These are phyloP conservation scores for Paracanthobrama guichenoti DNA, from an alignment of 2,113 vertebrate species.

Conservation along the genomic window DNA sequence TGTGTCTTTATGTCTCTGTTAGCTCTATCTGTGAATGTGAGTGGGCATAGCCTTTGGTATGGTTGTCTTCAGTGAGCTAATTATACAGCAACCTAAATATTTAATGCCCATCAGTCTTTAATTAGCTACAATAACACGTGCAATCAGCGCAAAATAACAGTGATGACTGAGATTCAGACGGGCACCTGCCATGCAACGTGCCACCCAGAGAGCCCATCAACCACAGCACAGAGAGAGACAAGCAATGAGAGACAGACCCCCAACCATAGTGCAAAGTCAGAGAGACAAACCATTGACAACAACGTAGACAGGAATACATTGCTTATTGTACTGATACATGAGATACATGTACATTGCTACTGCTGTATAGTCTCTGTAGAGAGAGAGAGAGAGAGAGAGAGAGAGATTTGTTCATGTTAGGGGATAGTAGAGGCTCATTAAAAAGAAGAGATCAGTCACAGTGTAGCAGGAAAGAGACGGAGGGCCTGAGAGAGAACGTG, in stretches of 20 bases:
- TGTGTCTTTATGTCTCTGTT: not conserved
- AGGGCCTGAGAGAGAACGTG: not conserved
- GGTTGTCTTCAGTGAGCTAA: slow-evolving; percentile 38
- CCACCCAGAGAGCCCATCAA: slow-evolving; percentile 3
- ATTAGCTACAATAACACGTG: slow-evolving; percentile 54
- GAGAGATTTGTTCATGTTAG: slow-evolving; percentile 9
- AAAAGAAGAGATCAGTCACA: slow-evolving; percentile 41
- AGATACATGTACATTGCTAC: not conserved
- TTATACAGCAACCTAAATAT: slow-evolving; percentile 53
- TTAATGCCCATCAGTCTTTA: slow-evolving; percentile 53
- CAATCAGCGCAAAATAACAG: slow-evolving; percentile 48
- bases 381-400: not conserved
- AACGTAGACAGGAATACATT: not conserved
- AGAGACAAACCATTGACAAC: not conserved
- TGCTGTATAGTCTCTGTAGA: too few species aligned
- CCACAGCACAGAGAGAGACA: slow-evolving; percentile 18
- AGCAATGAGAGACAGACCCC: not conserved
- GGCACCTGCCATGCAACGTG: slow-evolving; percentile 34
- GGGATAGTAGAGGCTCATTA: slow-evolving; percentile 20
- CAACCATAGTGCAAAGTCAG: not conserved
- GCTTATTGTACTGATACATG: not conserved
- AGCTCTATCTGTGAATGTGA: not conserved
- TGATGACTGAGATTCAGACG: slow-evolving; percentile 46
- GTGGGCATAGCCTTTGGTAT: slow-evolving; percentile 28
- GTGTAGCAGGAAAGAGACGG: not conserved